These are phyloP conservation scores for Amyelois transitella DNA, from an alignment of 1,140 invertebrate genomes.

Conservation along the genomic window DNA sequence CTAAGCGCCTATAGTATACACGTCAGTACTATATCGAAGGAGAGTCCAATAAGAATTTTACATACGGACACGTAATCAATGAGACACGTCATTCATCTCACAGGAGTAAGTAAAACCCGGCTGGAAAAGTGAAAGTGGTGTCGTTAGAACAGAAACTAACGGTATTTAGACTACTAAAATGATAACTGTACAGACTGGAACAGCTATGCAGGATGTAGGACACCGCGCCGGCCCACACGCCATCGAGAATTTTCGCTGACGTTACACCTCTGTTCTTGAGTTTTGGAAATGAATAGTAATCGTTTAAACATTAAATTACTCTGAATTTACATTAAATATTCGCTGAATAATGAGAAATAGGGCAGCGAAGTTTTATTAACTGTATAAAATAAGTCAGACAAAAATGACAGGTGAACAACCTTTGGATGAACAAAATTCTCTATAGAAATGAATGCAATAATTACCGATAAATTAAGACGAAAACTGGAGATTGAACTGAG, in stretches of 20 bases:
- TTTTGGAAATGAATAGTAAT: constrained; percentile 7
- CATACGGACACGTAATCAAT: constrained; percentile 44
- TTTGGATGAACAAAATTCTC: neutral
- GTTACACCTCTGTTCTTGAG: neutral
- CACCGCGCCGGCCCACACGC: constrained; percentile 37
- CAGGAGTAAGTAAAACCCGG: neutral
- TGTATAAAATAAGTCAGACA: neutral
- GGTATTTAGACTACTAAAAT: constrained; percentile 5
- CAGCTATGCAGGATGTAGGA: constrained; percentile 25
- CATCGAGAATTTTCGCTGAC: constrained; percentile 53
- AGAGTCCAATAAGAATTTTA: no score
- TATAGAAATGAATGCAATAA: neutral
- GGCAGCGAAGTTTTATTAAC: neutral
- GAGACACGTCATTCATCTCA: constrained; percentile 47
- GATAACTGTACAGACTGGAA: constrained; percentile 30
- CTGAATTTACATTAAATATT: neutral
- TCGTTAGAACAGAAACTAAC: constrained; percentile 19
- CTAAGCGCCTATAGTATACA: no score
- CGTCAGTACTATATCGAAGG: no score
- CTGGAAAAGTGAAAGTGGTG: constrained; percentile 26
- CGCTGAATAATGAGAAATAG: neutral
- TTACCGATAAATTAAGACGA: constrained; percentile 21
- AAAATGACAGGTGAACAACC: neutral
- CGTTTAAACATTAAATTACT: neutral
- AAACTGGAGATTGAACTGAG: neutral